Conservation (phyloP, 2,888 invertebrate genomes). For the Carterocephalus palaemon region DNA sequence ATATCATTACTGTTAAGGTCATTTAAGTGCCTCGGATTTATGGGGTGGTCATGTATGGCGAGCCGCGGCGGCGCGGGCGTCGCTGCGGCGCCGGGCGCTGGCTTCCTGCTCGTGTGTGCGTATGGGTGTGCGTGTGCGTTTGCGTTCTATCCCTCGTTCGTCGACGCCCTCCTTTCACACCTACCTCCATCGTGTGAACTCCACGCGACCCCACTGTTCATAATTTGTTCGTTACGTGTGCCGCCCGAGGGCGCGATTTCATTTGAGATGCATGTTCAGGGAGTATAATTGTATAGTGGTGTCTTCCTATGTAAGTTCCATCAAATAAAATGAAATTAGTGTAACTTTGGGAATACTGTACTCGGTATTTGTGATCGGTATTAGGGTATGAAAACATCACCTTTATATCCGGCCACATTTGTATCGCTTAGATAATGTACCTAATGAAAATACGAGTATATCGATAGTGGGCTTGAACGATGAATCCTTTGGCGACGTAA, state of each 20-base stretch:
- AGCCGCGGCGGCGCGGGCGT: conserved; percentile 38
- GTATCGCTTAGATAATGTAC: conserved; percentile 56
- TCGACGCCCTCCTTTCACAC: conserved; percentile 2
- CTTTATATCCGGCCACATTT: conserved; percentile 65
- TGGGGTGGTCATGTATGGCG: conserved; percentile 66
- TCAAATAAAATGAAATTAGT: conserved; percentile 54
- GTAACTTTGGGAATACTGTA: conserved; percentile 49
- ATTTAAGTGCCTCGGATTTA: conserved; percentile 75
- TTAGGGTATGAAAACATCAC: conserved; percentile 59
- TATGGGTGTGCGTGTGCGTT: conserved; percentile 10
- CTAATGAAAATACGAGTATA: conserved; percentile 52
- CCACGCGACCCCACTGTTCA: neutral
- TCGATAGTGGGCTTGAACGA: conserved; percentile 56
- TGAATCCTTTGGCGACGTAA: conserved; percentile 46
- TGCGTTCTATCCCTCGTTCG: conserved; percentile 8
- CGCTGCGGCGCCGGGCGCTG: conserved; percentile 27
- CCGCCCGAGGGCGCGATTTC: conserved; percentile 29
- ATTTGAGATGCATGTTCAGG: conserved; percentile 50
- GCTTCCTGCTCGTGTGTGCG: conserved; percentile 20
- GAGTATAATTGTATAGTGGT: conserved; percentile 63
- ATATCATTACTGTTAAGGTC: conserved; percentile 77
- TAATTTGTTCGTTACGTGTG: conserved; percentile 2
- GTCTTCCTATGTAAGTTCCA: conserved; percentile 76
- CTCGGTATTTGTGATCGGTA: conserved; percentile 49
- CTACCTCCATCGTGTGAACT: neutral